phyloP scores from a whole-genome alignment of 92 coral and sea anemone genomes.

The Muricea muricata region DNA sequence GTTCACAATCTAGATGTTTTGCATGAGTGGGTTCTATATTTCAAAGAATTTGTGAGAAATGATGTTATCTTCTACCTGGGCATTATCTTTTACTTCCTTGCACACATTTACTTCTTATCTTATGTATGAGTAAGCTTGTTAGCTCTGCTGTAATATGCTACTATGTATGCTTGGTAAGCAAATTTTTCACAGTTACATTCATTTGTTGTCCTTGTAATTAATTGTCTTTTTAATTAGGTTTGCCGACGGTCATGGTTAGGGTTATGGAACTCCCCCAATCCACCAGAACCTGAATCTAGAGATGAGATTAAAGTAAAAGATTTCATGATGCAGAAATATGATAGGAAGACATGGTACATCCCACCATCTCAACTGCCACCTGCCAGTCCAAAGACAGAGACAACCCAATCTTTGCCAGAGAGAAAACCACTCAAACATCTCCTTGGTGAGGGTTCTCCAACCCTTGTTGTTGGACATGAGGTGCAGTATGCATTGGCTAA shows the following conservation, averaged over 20 bases:
- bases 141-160: too few species aligned
- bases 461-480: constrained; percentile 54
- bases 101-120: too few species aligned
- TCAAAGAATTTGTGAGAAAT: too few species aligned
- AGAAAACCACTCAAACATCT: constrained; percentile 95
- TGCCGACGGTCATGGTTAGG: constrained; percentile 98
- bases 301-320: constrained; percentile 97
- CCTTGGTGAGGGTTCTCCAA: constrained; percentile 82
- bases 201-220: not conserved
- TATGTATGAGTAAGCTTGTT: too few species aligned
- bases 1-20: too few species aligned
- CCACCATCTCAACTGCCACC: constrained; percentile 85
- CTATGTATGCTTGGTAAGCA: too few species aligned
- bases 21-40: too few species aligned
- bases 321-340: constrained; percentile 97
- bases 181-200: not conserved
- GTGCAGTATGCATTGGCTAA: not conserved
- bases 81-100: too few species aligned
- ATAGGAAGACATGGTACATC: constrained; percentile 94
- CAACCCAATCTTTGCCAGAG: constrained; percentile 73
- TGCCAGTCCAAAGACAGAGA: constrained; percentile 41
- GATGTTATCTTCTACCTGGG: too few species aligned
- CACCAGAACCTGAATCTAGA: constrained; percentile 95
- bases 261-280: constrained; percentile 90
- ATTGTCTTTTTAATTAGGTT: constrained; percentile 41